These are phyloP conservation scores for Mormyrus lacerda DNA, from an alignment of 2,113 vertebrate species.

Conservation along the genomic window DNA sequence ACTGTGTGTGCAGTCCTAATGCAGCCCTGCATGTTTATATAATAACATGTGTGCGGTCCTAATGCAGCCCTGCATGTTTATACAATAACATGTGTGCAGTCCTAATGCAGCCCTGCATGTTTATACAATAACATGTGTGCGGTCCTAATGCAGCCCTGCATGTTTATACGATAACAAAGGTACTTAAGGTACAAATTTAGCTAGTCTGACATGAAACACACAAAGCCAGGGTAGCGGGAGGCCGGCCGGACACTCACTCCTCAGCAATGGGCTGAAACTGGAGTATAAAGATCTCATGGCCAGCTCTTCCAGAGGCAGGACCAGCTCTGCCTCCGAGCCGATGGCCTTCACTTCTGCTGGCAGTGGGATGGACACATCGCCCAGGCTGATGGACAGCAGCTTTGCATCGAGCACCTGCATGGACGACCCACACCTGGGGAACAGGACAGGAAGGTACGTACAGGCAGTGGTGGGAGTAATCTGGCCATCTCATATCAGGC, in stretches of 20 bases:
- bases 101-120: not conserved
- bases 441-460: not conserved
- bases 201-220: not conserved
- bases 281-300: conserved; percentile 76
- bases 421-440: conserved; percentile 79
- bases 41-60: not conserved
- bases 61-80: not conserved
- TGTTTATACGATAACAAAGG: not conserved
- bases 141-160: not conserved
- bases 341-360: conserved; percentile 85
- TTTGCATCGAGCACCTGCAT: conserved; percentile 60
- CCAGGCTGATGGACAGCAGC: conserved; percentile 64
- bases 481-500: not conserved
- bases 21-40: not conserved
- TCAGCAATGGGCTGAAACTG: conserved; percentile 51
- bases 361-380: conserved; percentile 69
- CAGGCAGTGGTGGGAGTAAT: not conserved
- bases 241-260: conserved; percentile 55
- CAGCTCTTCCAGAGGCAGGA: conserved; percentile 85
- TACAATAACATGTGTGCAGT: not conserved
- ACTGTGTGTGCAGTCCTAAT: not conserved
- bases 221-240: too few species aligned
- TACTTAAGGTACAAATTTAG: not conserved
- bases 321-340: conserved; percentile 67
- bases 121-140: not conserved